phyloP scores from a whole-genome alignment of 2,113 vertebrate genomes.

The Dolichotis patagonum region DNA sequence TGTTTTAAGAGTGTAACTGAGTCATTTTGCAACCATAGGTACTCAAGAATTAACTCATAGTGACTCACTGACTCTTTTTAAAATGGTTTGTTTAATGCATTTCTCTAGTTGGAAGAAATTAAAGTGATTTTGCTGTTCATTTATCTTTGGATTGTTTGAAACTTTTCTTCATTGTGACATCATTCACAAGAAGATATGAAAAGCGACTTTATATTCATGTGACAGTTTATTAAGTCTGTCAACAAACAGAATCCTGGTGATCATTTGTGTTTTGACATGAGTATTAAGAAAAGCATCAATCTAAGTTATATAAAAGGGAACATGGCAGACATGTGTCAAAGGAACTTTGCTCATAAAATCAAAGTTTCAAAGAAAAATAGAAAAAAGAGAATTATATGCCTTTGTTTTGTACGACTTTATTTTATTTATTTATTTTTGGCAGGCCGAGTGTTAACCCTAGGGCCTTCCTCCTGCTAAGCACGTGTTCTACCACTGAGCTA shows the following conservation, averaged over 20 bases:
- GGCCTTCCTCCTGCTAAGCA: background rate
- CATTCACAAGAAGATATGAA: constrained; percentile 34
- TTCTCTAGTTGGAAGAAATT: constrained; percentile 14
- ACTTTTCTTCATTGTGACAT: background rate
- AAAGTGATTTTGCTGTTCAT: constrained; percentile 27
- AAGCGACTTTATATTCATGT: constrained; percentile 52
- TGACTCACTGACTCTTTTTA: background rate
- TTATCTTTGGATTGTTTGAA: constrained; percentile 28
- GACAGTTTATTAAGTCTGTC: constrained; percentile 55
- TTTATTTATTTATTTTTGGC: background rate
- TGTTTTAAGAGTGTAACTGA: background rate
- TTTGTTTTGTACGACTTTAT: constrained; percentile 13
- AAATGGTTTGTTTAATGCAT: constrained; percentile 44
- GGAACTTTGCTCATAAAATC: constrained; percentile 18
- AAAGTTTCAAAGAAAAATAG: constrained; percentile 48
- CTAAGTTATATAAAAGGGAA: constrained; percentile 39
- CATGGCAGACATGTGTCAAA: background rate
- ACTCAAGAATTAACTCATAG: background rate
- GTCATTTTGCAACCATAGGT: background rate
- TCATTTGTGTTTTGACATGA: constrained; percentile 56
- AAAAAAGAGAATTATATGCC: background rate
- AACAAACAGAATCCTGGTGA: constrained; percentile 52
- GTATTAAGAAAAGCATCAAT: constrained; percentile 64
- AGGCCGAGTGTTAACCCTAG: background rate
- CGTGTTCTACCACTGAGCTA: background rate